Conservation (phyloP, 1,140 invertebrate species). For the Drosophila sproati region DNA sequence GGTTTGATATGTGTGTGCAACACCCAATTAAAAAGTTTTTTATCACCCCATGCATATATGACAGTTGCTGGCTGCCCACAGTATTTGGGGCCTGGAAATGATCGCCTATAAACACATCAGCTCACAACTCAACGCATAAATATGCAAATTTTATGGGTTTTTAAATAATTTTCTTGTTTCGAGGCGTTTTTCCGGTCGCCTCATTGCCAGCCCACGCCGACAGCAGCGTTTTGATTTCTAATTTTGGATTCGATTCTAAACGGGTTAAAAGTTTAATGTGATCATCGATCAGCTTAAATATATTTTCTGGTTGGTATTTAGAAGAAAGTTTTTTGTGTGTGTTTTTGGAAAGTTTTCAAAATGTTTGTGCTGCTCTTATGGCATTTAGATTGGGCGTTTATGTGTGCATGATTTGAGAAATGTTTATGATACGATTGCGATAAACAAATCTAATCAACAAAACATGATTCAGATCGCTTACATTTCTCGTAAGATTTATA, state of each 20-base stretch:
- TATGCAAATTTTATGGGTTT: conserved; percentile 77
- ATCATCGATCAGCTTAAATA: conserved; percentile 66
- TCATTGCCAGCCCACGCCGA: conserved; percentile 60
- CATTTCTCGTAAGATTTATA: conserved; percentile 34
- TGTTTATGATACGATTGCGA: conserved; percentile 67
- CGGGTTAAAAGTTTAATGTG: conserved; percentile 74
- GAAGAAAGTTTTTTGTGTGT: conserved; percentile 51
- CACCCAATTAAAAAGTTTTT: conserved; percentile 78
- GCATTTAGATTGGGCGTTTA: conserved; percentile 76
- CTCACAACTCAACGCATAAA: conserved; percentile 67
- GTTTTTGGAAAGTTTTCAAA: conserved; percentile 63
- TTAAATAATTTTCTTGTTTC: conserved; percentile 74
- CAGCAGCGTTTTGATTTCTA: conserved; percentile 45
- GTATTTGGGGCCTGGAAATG: conserved; percentile 9
- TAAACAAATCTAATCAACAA: conserved; percentile 50
- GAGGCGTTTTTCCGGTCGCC: conserved; percentile 60
- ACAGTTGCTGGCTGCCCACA: conserved; percentile 56
- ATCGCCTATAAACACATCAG: conserved; percentile 66
- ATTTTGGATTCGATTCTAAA: conserved; percentile 62
- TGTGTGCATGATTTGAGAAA: conserved; percentile 60
- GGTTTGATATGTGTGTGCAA: conserved; percentile 51
- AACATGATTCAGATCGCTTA: conserved; percentile 37
- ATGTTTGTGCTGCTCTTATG: conserved; percentile 56
- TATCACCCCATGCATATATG: conserved; percentile 73
- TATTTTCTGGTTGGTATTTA: conserved; percentile 36